Conservation (phyloP, 2,797 vertebrate genomes). For the Mormyrops boulengeri region DNA sequence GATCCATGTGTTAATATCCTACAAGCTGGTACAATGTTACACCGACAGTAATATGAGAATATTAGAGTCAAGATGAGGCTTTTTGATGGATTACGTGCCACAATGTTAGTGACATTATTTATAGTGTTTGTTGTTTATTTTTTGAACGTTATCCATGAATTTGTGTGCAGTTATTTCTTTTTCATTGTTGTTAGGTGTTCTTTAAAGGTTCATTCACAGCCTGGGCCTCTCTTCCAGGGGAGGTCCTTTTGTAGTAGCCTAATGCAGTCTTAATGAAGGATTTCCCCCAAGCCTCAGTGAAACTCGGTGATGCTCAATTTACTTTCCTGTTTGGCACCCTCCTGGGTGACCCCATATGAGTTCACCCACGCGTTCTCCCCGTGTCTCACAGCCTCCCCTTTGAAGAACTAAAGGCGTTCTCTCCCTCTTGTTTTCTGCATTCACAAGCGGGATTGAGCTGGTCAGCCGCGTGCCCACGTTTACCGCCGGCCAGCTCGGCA, state of each 20-base stretch:
- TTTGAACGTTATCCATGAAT: background rate
- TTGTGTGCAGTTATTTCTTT: background rate
- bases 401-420: background rate
- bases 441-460: background rate
- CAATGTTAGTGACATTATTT: background rate
- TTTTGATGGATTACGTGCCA: background rate
- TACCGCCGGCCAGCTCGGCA: background rate
- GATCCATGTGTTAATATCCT: background rate
- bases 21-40: background rate
- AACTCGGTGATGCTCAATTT: slow-evolving; percentile 73
- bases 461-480: background rate
- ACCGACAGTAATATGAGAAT: background rate
- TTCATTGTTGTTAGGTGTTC: background rate
- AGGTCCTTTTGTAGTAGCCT: slow-evolving; percentile 33
- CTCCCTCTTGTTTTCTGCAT: background rate
- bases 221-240: background rate
- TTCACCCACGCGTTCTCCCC: background rate
- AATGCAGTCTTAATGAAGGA: slow-evolving; percentile 63
- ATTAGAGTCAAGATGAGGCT: background rate
- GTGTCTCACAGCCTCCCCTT: background rate
- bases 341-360: background rate
- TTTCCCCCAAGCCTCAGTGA: slow-evolving; percentile 67
- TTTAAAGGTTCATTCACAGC: background rate
- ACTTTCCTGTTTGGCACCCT: slow-evolving; percentile 19
- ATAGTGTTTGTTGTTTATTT: background rate